phyloP scores from a whole-genome alignment of 2,113 vertebrate species.

The Tachysurus fulvidraco region DNA sequence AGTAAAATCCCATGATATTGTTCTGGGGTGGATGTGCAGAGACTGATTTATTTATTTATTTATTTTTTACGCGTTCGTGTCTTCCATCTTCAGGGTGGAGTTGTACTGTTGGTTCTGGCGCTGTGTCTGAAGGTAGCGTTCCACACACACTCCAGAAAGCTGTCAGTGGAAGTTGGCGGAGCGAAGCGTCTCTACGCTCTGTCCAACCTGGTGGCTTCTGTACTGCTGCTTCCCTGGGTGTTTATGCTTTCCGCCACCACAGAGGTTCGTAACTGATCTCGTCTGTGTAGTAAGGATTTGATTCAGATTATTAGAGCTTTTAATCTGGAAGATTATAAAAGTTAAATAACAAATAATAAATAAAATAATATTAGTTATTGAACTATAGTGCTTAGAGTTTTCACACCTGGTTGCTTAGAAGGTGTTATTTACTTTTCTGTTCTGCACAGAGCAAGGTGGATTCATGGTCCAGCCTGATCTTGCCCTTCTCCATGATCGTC shows the following conservation, averaged over 20 bases:
- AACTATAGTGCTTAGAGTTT: too few relatives aligned
- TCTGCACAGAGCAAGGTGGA: slow-evolving; percentile 88
- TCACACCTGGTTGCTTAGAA: background rate
- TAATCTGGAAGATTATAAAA: too few relatives aligned
- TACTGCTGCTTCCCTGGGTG: slow-evolving; percentile 91
- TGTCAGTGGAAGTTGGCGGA: slow-evolving; percentile 91
- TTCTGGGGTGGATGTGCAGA: background rate
- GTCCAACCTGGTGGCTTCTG: slow-evolving; percentile 85
- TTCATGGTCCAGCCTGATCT: slow-evolving; percentile 89
- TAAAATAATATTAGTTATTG: too few relatives aligned
- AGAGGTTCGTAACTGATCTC: slow-evolving; percentile 76
- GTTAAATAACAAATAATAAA: background rate
- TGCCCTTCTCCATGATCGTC: slow-evolving; percentile 86
- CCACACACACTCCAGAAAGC: slow-evolving; percentile 88
- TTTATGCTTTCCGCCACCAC: slow-evolving; percentile 88
- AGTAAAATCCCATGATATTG: slow-evolving; percentile 6
- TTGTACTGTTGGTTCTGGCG: slow-evolving; percentile 87
- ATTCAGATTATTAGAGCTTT: background rate
- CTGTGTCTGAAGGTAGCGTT: slow-evolving; percentile 93
- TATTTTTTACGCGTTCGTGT: background rate
- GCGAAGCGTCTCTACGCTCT: slow-evolving; percentile 92
- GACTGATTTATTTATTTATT: background rate
- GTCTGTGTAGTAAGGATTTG: background rate
- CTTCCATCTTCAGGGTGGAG: slow-evolving; percentile 80
- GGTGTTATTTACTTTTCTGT: background rate